These are phyloP conservation scores for Acestrorhynchus altus DNA, from an alignment of 2,797 vertebrate genomes.

Conservation along the genomic window DNA sequence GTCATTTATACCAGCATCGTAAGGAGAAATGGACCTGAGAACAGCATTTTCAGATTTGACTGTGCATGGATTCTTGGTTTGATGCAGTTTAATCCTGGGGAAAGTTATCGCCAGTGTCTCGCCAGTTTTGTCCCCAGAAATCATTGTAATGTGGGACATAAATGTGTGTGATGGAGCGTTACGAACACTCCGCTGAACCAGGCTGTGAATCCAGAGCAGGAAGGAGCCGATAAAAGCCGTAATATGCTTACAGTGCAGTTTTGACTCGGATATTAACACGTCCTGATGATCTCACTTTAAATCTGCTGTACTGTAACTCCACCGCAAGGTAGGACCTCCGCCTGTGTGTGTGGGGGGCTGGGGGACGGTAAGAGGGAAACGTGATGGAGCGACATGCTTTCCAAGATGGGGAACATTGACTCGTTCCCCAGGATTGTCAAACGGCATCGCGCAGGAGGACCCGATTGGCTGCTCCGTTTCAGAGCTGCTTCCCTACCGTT, in stretches of 20 bases:
- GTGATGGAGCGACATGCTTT: background rate
- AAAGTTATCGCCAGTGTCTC: background rate
- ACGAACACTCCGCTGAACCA: background rate
- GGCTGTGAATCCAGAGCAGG: background rate
- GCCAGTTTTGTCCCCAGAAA: background rate
- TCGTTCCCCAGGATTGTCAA: conserved; percentile 21
- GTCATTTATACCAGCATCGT: too few relatives aligned
- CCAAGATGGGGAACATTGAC: conserved; percentile 19
- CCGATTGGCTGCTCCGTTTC: conserved; percentile 26
- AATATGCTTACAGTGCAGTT: background rate
- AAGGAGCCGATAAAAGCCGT: background rate
- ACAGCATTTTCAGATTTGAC: too few relatives aligned
- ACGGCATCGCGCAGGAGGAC: conserved; percentile 19
- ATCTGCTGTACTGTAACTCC: background rate
- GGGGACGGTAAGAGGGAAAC: too few relatives aligned
- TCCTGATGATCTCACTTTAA: background rate
- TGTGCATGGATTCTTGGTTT: background rate
- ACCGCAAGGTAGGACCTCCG: background rate
- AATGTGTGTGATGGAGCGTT: background rate
- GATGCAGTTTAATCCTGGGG: background rate
- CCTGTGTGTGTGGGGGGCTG: background rate
- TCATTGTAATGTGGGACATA: background rate
- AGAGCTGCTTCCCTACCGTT: background rate
- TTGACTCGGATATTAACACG: background rate
- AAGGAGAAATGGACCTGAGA: too few relatives aligned